Evolutionary conservation across 2,888 invertebrate genomes (phyloP).

Genomic region (Harpagoxenus sublaevis): DNA sequence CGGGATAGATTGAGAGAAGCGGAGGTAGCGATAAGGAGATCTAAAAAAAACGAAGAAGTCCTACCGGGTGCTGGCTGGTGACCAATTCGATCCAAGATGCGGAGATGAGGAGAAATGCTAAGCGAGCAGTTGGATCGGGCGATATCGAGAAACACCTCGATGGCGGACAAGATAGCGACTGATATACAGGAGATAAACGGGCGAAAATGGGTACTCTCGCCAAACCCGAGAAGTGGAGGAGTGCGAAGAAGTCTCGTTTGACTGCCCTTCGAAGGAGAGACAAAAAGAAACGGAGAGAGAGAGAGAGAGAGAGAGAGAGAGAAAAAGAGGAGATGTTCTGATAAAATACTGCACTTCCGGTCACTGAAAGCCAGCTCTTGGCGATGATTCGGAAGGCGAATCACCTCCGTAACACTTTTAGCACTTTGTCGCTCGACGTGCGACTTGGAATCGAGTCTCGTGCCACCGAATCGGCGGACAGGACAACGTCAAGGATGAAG

Average conservation of each 20-base stretch:
- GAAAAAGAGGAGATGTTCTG: background rate
- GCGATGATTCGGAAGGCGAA: background rate
- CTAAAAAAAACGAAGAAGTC: slow-evolving; percentile 17
- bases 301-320: no score
- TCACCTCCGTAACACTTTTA: background rate
- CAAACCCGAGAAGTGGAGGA: slow-evolving; percentile 13
- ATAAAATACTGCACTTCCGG: slow-evolving; percentile 13
- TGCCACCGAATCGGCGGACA: background rate
- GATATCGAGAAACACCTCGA: slow-evolving; percentile 38
- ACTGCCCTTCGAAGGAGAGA: background rate
- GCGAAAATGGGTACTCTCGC: slow-evolving; percentile 30
- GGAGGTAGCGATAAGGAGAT: slow-evolving; percentile 15
- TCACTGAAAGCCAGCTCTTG: background rate
- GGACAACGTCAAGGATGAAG: background rate
- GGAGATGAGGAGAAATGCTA: slow-evolving; percentile 2
- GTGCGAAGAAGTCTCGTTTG: background rate
- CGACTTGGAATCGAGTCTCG: background rate
- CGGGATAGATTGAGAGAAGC: background rate
- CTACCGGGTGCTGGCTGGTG: slow-evolving; percentile 24
- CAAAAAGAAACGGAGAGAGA: background rate
- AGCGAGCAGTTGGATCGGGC: background rate
- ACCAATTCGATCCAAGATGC: slow-evolving; percentile 19
- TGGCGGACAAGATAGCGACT: slow-evolving; percentile 44
- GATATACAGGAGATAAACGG: slow-evolving; percentile 39
- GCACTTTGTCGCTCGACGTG: background rate